Base-by-base conservation (phyloP, 2,888 invertebrate genomes). In the Gastrophysa polygoni region DNA sequence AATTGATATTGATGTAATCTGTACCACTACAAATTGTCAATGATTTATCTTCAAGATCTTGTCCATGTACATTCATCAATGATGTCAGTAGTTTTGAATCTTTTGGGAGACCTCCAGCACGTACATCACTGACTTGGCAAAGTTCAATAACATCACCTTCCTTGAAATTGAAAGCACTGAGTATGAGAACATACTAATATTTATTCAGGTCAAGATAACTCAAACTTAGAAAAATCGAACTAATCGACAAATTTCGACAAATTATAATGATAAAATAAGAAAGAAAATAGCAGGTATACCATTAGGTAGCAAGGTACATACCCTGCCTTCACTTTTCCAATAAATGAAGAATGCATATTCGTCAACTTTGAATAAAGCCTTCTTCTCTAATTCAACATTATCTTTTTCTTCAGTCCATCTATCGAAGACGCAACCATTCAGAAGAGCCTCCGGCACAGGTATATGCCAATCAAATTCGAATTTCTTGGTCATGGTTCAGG, bases 381-480 rank as follows among this genome's bases (percentile, higher is more conserved):
- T 91, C 72, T 91, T 88, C 80, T 98, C 96, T 59, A 91, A 85
- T 72, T 95, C 96, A 48, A 91, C 90, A 77, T 93, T 93, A 81
- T 96, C 96, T 82, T 94, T 95, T 79, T 97, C 97, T 83, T 99
- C 99, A 61, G 96, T 95, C 97, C 98, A 99, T 73, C 98, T 88
- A 85, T 99, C 98, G 83, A 98, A 96, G 57, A 89, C 86, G 72
- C 92, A 92, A 59, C 99, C 99, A 79, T 87, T 85, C 55, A 90
- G 85, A 50, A 97, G 86, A 47, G 91, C 87, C 77, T 95, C 92
- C 49, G 98, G 98, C 71, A 98, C 95, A 64, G 93, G 91, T 77
- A 95, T 92, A 82, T 93, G 95, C 98, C 98, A 99, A 86, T 95
- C 93, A 86, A 99, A 99, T 82, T 98, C 98, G 85, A 96, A 98